Evolutionary conservation across 1,140 invertebrate species (phyloP).

Genomic region (Zaprionus africanus): DNA sequence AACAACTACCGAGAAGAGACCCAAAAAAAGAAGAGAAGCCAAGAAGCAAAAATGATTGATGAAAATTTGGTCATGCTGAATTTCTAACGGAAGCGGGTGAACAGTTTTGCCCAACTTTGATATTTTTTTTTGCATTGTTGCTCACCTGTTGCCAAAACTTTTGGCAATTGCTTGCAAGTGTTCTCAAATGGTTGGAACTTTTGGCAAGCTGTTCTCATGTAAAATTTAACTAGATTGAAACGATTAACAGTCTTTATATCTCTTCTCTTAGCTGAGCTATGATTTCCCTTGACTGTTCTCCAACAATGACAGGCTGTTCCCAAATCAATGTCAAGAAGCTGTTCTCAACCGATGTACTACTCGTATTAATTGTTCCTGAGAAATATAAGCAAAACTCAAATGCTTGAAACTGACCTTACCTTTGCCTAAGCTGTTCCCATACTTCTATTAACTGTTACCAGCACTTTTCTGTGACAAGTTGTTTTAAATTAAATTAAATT

Average conservation of each 20-base stretch:
- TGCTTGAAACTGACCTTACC: background rate
- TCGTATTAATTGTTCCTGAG: too few relatives aligned
- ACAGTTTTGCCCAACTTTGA: slow-evolving; percentile 40
- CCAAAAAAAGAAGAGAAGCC: slow-evolving; percentile 35
- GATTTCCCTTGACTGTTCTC: too few relatives aligned
- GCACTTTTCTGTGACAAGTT: too few relatives aligned
- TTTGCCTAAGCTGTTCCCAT: background rate
- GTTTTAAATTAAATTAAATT: too few relatives aligned
- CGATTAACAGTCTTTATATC: too few relatives aligned
- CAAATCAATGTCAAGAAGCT: background rate
- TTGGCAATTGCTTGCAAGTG: background rate
- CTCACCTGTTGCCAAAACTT: slow-evolving; percentile 10
- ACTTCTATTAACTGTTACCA: too few relatives aligned
- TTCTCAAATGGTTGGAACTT: background rate
- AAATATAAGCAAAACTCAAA: background rate
- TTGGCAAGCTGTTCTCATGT: background rate
- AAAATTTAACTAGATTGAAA: background rate
- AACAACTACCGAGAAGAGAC: background rate
- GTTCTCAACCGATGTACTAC: background rate
- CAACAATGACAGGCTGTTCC: too few relatives aligned
- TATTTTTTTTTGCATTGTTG: slow-evolving; percentile 6
- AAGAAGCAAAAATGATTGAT: slow-evolving; percentile 75
- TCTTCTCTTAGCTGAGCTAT: background rate
- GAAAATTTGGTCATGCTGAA: slow-evolving; percentile 60
- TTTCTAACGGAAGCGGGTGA: slow-evolving; percentile 63